A percentile compares a stretch with the other conserved stretches of the same genome.
Conservation (phyloP, 2,888 invertebrate genomes). For the Ctenicera cuprea region DNA sequence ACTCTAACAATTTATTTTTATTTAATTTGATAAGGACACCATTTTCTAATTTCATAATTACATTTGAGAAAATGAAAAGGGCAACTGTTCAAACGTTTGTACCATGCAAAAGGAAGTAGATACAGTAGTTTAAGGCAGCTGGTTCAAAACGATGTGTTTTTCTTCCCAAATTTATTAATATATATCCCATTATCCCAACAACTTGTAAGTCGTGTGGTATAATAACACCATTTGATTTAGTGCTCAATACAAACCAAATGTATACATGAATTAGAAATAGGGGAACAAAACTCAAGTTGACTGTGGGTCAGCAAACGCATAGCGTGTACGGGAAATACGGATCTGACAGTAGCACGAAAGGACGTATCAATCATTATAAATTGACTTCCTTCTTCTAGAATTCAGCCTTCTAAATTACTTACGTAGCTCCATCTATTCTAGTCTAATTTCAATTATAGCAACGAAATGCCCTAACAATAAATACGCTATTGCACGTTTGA, state of each 20-base stretch:
- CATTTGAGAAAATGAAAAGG: too few relatives aligned
- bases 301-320: conserved; percentile 42
- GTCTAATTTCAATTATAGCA: conserved; percentile 40
- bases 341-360: conserved; percentile 57
- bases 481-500: conserved; percentile 25
- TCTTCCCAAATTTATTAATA: background rate
- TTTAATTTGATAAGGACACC: too few relatives aligned
- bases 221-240: conserved; percentile 26
- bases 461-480: conserved; percentile 38
- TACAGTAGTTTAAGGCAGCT: too few relatives aligned
- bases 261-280: conserved; percentile 40
- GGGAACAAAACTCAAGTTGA: conserved; percentile 35
- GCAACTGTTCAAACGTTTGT: too few relatives aligned
- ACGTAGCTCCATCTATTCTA: conserved; percentile 42
- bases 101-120: too few relatives aligned
- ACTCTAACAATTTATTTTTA: too few relatives aligned
- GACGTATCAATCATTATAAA: conserved; percentile 62
- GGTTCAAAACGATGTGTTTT: too few relatives aligned
- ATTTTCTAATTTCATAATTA: too few relatives aligned
- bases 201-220: background rate
- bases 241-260: conserved; percentile 26
- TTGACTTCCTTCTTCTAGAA: conserved; percentile 60
- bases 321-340: conserved; percentile 40
- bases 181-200: conserved; percentile 9
- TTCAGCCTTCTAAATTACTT: conserved; percentile 60